Base-by-base conservation (phyloP, 2,888 invertebrate species). In the Drosophila austrosaltans region DNA sequence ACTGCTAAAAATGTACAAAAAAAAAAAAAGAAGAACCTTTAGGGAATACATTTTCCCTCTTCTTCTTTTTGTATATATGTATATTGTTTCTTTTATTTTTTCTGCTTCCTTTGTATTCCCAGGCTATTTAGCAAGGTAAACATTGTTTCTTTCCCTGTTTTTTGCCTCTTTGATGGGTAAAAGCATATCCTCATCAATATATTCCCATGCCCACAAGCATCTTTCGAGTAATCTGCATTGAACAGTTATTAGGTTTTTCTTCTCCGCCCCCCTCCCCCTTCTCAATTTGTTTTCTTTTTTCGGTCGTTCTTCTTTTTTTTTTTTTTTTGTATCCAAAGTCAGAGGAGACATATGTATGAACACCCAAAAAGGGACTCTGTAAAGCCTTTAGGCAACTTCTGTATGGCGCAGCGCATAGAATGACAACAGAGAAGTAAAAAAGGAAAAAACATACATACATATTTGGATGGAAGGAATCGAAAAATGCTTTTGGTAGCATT, bases 241-340 rank as follows among this genome's bases (percentile, higher is more conserved):
- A 85, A 73, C 76, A 82, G 86, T 82, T 86, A 80, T 87, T 85
- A 82, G 78, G 72, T 78, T 85, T 76, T 48, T 10, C 22, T 48
- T 12, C 48, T 16, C 16, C 42, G 16, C 16, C 16, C 16, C 16
- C 16, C 16, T 16, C 16, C 16, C 16, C 16, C 16, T 16, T 42
- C 25, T 12, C 36, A 36, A 36, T 36, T 36, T 36, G 32, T 36
- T 36, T 48, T 25, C 7, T 1, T 25, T 25, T 69, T 72, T 62
- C 70, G 16, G 16, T 16, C 66, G 64, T 76, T 78, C 69, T 69
- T 72, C 72, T 69, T n/a, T 40, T 25, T 66, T 61, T 25, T 66
- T 61, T 74, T 74, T 68, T 73, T 71, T 70, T 69, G 2, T 40
- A 25, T 6, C 25, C 10, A 48, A 48, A 48, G 48, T 48, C 48